These are phyloP conservation scores for Adelosebastes latens DNA, from an alignment of 2,797 vertebrate genomes.

Conservation along the genomic window DNA sequence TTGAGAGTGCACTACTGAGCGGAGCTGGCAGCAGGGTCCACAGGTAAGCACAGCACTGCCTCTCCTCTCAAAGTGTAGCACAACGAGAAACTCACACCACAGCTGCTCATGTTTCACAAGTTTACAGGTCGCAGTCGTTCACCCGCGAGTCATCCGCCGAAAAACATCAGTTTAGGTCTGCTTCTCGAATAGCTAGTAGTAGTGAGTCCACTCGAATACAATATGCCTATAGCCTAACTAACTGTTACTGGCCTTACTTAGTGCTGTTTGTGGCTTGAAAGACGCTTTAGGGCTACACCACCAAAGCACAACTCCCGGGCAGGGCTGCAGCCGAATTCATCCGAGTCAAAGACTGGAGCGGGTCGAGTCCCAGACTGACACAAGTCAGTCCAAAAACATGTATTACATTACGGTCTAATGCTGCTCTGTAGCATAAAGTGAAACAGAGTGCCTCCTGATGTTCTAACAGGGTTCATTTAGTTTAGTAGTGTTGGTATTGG, in stretches of 20 bases:
- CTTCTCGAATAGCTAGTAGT: constrained; percentile 8
- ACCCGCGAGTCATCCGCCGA: neutral
- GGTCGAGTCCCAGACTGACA: neutral
- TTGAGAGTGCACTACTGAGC: neutral
- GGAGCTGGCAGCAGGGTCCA: constrained; percentile 56
- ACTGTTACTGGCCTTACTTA: constrained; percentile 46
- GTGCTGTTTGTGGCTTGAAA: constrained; percentile 41
- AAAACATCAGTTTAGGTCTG: constrained; percentile 23
- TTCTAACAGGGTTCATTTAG: neutral
- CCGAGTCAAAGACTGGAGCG: neutral
- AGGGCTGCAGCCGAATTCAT: constrained; percentile 34
- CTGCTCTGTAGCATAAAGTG: neutral
- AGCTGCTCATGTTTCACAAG: constrained; percentile 41
- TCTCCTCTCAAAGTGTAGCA: constrained; percentile 57
- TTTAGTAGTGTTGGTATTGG: neutral
- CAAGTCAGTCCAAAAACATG: neutral
- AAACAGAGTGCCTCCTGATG: neutral
- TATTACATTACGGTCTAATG: neutral
- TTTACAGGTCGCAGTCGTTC: constrained; percentile 30
- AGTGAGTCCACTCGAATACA: constrained; percentile 1
- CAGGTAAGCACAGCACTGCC: constrained; percentile 72
- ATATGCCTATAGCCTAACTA: constrained; percentile 24
- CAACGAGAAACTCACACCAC: constrained; percentile 35
- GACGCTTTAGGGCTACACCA: constrained; percentile 48
- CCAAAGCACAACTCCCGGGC: constrained; percentile 48